These are phyloP conservation scores for Drosophila merina DNA, from an alignment of 2,888 invertebrate genomes.

Conservation along the genomic window DNA sequence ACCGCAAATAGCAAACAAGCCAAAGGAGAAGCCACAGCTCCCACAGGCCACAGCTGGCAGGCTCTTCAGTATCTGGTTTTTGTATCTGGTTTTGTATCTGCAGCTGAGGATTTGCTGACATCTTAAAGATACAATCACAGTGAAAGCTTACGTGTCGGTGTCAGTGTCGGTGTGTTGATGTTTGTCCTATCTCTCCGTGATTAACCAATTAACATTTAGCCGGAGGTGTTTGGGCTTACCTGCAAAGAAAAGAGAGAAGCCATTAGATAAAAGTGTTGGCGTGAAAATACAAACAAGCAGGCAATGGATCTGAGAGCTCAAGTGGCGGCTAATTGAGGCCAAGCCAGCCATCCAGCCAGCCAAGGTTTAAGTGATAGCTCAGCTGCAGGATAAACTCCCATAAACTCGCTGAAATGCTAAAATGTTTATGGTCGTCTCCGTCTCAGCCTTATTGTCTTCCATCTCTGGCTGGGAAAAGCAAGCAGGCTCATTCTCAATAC, in stretches of 20 bases:
- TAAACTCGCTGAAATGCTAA: conserved; percentile 32
- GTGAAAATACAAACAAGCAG: conserved; percentile 11
- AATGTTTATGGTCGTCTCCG: not conserved
- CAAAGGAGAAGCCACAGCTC: not conserved
- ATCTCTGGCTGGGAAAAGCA: conserved; percentile 22
- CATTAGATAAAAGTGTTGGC: conserved; percentile 11
- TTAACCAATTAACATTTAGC: conserved; percentile 11
- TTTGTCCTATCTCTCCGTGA: not conserved
- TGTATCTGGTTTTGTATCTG: not conserved
- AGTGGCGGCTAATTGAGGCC: conserved; percentile 32
- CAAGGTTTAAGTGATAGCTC: conserved; percentile 36
- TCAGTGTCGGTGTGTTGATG: not conserved
- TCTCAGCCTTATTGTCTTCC: conserved; percentile 14
- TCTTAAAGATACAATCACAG: conserved; percentile 24
- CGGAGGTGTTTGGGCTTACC: conserved; percentile 18
- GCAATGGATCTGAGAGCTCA: not conserved
- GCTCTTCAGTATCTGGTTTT: not conserved
- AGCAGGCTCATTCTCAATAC: not conserved
- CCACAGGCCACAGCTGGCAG: no score
- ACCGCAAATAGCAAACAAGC: conserved; percentile 14
- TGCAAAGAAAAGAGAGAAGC: conserved; percentile 1
- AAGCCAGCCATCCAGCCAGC: not conserved
- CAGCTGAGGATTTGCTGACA: conserved; percentile 20
- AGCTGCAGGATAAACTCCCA: conserved; percentile 66
- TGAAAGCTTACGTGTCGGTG: conserved; percentile 10